Evolutionary conservation across 1,140 invertebrate genomes (phyloP), one percentile per base, ranked within the genome.

Genomic region (Bombus huntii): DNA sequence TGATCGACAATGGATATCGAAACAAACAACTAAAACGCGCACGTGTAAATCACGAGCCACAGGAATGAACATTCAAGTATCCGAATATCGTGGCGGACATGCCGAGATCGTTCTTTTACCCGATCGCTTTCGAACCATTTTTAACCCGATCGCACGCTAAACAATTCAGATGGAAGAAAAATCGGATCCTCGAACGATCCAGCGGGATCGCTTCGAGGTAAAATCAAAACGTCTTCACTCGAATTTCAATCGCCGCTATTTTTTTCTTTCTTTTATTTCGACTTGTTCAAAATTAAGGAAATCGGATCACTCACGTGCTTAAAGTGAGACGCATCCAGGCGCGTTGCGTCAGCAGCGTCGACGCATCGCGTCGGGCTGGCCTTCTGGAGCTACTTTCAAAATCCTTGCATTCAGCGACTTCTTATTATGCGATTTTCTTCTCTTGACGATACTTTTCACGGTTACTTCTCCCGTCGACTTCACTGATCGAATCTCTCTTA

Each of bases 301-400:
- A 73, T 88, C 72, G 74, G 90, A 18, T 72, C 90, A 95, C 95
- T 95, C 94, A 95, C 95, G 95, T 95, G 94, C 91, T 95, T 93
- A 94, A 90, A 95, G 94, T 95, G 94, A 95, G 95, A 95, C 95
- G 95, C 94, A 95, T 95, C 95, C 95, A 95, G 95, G 94, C 95
- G 95, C 95, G 94, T 95, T 95, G 94, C 95, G 94, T 95, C 94
- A 95, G 95, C 95, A 95, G 95, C 95, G 94, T 95, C 95, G 94
- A 95, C 95, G 95, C 95, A 95, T 95, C 95, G 94, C 95, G 95
- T 95, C 95, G 94, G 94, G 94, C 95, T 95, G 95, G 95, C 94
- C 94, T 94, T 93, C 93, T 90, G 86, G 89, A 93, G 93, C 95
- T 95, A 93, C 94, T 95, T 94, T 94, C 91, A 94, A 95, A 95